Evolutionary conservation across 2,113 vertebrate species (phyloP), one percentile per base, ranked within the genome.

Genomic region (Pelusios castaneus): DNA sequence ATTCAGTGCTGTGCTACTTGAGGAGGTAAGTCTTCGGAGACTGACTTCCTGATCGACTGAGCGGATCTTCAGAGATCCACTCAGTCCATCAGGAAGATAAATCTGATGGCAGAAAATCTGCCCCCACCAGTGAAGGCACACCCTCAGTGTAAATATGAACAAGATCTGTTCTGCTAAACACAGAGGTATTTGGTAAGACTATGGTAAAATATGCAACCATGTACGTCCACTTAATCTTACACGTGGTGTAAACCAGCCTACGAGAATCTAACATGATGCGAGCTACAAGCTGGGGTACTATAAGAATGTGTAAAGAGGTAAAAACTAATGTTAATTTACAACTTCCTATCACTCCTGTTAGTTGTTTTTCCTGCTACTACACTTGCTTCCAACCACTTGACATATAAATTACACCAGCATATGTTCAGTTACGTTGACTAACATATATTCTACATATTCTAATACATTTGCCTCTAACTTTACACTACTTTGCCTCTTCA

Each of bases 261-360:
- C 58, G 51, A 94, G 70, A 84, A 89, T 92, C 38, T 91, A 89
- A 95, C 87, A 38, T 77, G 10, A 2, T 84, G 21, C 54, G 92
- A 93, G 83, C 92, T 90, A 89, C 80, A 82, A 63, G 38, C 52
- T 49, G 76, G 8, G 80, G 87, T 58, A 77, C 79, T 83, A 80
- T 21, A 82, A 89, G 38, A 91, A 75, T 52, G 6, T 87, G n/a
- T 67, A 92, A 92, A 49, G 27, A 92, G 5, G 38, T 89, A 25
- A 56, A 87, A 94, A 93, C 89, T 54, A 89, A 93, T 84, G 22
- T 29, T 0, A 80, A 88, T 89, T 93, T 94, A 24, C 51, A 91
- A 34, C 10, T 94, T 87, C 4, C 2, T 89, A 43, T 7, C 3
- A 27, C 2, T 87, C 31, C 60, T 10, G 3, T 10, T 63, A 54